These are phyloP conservation scores for Drosophila neotestacea DNA, from an alignment of 2,888 invertebrate genomes.

Conservation along the genomic window DNA sequence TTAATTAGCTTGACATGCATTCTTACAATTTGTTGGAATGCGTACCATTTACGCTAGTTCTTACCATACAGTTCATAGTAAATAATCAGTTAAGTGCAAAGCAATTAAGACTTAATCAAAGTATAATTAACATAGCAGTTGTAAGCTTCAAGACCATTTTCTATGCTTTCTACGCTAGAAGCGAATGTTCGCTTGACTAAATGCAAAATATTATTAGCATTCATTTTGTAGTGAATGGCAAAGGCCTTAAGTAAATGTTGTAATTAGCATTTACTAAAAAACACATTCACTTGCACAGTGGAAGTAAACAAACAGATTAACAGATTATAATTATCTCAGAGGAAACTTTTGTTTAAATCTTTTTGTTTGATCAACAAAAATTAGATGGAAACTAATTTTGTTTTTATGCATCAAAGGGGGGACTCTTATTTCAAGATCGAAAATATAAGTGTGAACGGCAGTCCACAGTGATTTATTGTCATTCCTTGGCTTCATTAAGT, in stretches of 20 bases:
- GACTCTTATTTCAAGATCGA: no score
- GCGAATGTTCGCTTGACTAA: not conserved
- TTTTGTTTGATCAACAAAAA: no score
- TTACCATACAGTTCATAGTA: not conserved
- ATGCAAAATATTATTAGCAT: not conserved
- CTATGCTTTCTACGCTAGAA: slow-evolving; percentile 14
- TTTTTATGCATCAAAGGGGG: no score
- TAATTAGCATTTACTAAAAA: not conserved
- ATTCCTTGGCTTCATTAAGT: not conserved
- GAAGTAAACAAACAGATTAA: not conserved
- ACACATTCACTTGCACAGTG: slow-evolving; percentile 4
- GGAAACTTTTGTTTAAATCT: not conserved
- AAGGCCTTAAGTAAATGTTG: not conserved
- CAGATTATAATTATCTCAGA: not conserved
- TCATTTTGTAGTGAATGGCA: slow-evolving; percentile 9
- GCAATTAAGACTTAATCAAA: not conserved
- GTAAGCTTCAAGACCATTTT: slow-evolving; percentile 1
- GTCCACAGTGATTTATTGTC: no score
- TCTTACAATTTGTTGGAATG: not conserved
- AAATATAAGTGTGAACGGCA: no score
- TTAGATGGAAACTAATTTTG: no score
- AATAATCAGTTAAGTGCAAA: not conserved
- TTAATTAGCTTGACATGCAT: no score
- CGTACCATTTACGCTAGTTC: not conserved
- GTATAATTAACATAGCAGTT: not conserved